Percentiles rank a stretch among this genome's conserved stretches.
These are phyloP conservation scores for Dasysyrphus albostriatus DNA, from an alignment of 2,888 invertebrate genomes.

Conservation along the genomic window DNA sequence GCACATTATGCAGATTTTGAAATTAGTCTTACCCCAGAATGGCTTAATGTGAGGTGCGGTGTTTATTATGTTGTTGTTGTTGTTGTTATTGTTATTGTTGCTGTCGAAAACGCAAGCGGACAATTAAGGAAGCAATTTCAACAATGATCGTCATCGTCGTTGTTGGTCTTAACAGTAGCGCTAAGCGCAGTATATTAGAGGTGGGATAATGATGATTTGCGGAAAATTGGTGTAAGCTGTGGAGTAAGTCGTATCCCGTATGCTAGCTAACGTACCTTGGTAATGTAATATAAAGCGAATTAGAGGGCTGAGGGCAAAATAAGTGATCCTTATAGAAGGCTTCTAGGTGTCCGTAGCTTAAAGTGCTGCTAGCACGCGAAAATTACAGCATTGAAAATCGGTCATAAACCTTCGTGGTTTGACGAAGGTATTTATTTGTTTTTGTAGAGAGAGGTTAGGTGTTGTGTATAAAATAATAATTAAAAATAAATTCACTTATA, in stretches of 20 bases:
- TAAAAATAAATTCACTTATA: neutral
- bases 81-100: slow-evolving; percentile 18
- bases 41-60: slow-evolving; percentile 60
- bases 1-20: slow-evolving; percentile 75
- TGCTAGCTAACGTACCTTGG: too few relatives aligned
- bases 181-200: slow-evolving; percentile 63
- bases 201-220: slow-evolving; percentile 74
- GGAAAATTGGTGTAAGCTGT: slow-evolving; percentile 64
- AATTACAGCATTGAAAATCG: neutral
- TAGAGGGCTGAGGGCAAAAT: slow-evolving; percentile 40
- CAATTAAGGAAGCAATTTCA: slow-evolving; percentile 70
- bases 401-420: slow-evolving; percentile 33
- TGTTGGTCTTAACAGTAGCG: slow-evolving; percentile 59
- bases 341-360: slow-evolving; percentile 9
- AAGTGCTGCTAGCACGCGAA: slow-evolving; percentile 51
- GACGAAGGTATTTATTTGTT: neutral
- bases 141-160: slow-evolving; percentile 5
- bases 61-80: slow-evolving; percentile 6
- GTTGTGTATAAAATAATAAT: neutral
- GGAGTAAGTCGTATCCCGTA: slow-evolving; percentile 8
- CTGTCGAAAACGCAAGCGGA: slow-evolving; percentile 48
- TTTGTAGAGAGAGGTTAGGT: neutral
- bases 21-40: slow-evolving; percentile 71
- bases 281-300: slow-evolving; percentile 29
- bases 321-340: slow-evolving; percentile 21